Evolutionary conservation across 2,888 invertebrate genomes (phyloP).

Genomic region (Carcina quercana): DNA sequence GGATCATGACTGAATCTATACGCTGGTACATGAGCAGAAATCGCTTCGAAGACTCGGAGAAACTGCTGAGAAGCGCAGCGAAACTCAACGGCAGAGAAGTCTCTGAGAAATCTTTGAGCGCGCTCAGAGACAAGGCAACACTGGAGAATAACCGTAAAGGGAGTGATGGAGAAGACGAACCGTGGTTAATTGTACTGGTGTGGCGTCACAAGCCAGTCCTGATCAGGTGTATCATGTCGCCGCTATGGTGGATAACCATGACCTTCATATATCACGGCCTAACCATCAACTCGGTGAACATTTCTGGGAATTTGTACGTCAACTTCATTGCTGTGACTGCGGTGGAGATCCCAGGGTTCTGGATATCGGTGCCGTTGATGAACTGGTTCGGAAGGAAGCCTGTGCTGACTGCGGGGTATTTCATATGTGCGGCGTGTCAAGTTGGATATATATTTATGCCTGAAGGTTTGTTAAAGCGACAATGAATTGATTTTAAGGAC

Average conservation of each 20-base stretch:
- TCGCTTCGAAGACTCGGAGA: conserved; percentile 76
- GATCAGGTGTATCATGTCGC: conserved; percentile 34
- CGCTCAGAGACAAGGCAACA: conserved; percentile 27
- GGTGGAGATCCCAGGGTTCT: conserved; percentile 80
- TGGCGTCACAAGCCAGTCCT: conserved; percentile 39
- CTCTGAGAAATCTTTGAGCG: conserved; percentile 37
- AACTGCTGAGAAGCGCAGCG: conserved; percentile 76
- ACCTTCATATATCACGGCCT: conserved; percentile 80
- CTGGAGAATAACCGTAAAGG: conserved; percentile 33
- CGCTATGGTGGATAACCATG: conserved; percentile 78
- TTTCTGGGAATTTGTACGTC: conserved; percentile 77
- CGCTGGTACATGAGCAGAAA: conserved; percentile 83
- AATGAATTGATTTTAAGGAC: too few relatives aligned
- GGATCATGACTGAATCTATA: conserved; percentile 79
- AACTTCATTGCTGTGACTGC: conserved; percentile 77
- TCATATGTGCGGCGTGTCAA: conserved; percentile 75
- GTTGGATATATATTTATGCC: conserved; percentile 72
- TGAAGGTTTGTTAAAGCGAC: conserved; percentile 52
- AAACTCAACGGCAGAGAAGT: conserved; percentile 67
- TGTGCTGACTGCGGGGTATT: conserved; percentile 70
- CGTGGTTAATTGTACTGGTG: conserved; percentile 44
- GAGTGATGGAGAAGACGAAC: conserved; percentile 39
- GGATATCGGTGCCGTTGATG: conserved; percentile 73
- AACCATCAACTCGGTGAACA: conserved; percentile 77
- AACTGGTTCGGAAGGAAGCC: conserved; percentile 74